These are phyloP conservation scores for Nymphalis io DNA, from an alignment of 1,140 invertebrate species.

Conservation along the genomic window DNA sequence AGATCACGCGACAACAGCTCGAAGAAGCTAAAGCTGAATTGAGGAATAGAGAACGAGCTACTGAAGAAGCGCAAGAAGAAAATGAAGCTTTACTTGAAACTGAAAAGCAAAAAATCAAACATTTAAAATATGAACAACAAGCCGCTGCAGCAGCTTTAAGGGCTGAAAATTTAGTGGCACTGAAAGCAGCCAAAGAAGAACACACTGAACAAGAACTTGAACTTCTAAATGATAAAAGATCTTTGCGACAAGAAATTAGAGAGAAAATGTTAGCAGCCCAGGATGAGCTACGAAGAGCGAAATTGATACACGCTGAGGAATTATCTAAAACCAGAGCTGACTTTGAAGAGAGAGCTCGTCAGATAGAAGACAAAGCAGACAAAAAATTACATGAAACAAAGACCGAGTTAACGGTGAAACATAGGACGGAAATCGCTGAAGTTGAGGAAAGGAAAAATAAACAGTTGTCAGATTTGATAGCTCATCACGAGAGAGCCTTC, in stretches of 20 bases:
- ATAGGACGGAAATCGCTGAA: conserved; percentile 89
- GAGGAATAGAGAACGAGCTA: conserved; percentile 92
- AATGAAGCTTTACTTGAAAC: conserved; percentile 93
- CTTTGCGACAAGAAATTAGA: conserved; percentile 86
- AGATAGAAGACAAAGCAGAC: conserved; percentile 89
- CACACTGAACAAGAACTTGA: conserved; percentile 88
- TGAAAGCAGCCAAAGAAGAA: conserved; percentile 78
- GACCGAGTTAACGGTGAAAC: conserved; percentile 87
- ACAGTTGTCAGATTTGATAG: conserved; percentile 90
- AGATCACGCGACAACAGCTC: conserved; percentile 89
- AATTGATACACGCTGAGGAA: conserved; percentile 80
- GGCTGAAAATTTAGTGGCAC: conserved; percentile 73
- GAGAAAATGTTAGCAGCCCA: conserved; percentile 87
- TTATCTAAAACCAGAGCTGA: conserved; percentile 84
- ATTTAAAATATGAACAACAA: conserved; percentile 95
- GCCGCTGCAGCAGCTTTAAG: conserved; percentile 89
- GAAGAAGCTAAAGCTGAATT: conserved; percentile 89
- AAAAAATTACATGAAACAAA: conserved; percentile 88
- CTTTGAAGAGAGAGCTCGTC: conserved; percentile 88
- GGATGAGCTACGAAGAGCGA: conserved; percentile 70
- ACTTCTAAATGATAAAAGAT: conserved; percentile 89
- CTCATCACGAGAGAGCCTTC: conserved; percentile 92
- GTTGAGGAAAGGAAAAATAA: conserved; percentile 94
- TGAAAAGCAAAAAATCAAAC: conserved; percentile 96
- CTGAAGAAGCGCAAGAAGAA: conserved; percentile 92